Evolutionary conservation across 2,888 invertebrate species (phyloP).

Genomic region (Agrotis puta): DNA sequence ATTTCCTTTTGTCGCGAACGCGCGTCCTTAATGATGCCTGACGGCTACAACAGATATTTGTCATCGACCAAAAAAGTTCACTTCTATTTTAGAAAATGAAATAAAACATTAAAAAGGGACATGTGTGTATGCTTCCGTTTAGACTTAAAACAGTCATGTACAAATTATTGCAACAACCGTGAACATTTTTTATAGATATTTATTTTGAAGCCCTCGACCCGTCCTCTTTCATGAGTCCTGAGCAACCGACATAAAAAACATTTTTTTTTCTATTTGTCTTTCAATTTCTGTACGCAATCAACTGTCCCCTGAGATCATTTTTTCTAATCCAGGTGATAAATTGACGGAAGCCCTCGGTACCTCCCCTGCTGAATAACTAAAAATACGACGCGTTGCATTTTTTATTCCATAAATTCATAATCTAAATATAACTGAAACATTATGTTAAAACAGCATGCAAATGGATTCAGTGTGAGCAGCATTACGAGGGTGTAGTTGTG

Average conservation of each 20-base stretch:
- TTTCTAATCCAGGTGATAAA: slow-evolving; percentile 85
- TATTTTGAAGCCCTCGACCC: slow-evolving; percentile 57
- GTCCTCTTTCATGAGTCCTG: slow-evolving; percentile 22
- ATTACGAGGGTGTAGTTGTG: slow-evolving; percentile 39
- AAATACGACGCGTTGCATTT: slow-evolving; percentile 72
- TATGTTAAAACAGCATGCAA: slow-evolving; percentile 43
- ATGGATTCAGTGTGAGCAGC: slow-evolving; percentile 28
- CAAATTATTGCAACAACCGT: slow-evolving; percentile 69
- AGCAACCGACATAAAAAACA: slow-evolving; percentile 51
- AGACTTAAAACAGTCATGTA: slow-evolving; percentile 74
- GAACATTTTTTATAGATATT: slow-evolving; percentile 69
- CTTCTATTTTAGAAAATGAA: slow-evolving; percentile 73
- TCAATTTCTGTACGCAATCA: slow-evolving; percentile 64
- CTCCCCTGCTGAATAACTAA: slow-evolving; percentile 75
- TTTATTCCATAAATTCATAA: slow-evolving; percentile 72
- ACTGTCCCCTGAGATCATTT: slow-evolving; percentile 74
- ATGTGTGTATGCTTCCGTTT: slow-evolving; percentile 79
- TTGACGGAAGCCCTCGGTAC: slow-evolving; percentile 74
- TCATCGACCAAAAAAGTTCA: slow-evolving; percentile 73
- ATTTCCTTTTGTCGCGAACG: slow-evolving; percentile 75
- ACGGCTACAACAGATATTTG: slow-evolving; percentile 72
- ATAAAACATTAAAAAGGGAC: slow-evolving; percentile 67
- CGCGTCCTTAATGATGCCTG: slow-evolving; percentile 76
- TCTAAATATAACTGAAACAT: slow-evolving; percentile 58
- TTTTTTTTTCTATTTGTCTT: slow-evolving; percentile 54